Evolutionary conservation across 2,797 vertebrate species (phyloP), one percentile per base, ranked within the genome.

Genomic region (Loriculus beryllinus): DNA sequence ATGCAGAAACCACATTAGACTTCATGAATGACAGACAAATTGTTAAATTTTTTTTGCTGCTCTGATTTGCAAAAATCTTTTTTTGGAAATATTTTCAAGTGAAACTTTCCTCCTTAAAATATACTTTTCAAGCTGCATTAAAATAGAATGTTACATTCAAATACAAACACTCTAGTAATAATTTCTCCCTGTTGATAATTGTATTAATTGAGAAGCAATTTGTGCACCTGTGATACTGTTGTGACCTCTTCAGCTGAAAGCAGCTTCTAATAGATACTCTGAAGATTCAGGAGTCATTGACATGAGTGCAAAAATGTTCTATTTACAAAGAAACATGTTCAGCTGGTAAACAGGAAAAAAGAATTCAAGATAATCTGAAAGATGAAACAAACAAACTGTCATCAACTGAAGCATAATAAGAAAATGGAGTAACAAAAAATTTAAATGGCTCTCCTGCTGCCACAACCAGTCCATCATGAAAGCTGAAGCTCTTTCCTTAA

Each of bases 21-120:
- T 96, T 95, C 88, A 96, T 93, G 93, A 96, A 88, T 93, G 75
- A 95, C 86, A 94, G 93, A 95, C 78, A 97, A 94, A 95, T 95
- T 92, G 84, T 94, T 96, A 96, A 95, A 95, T 96, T 87, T 51
- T 72, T 96, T 96, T 92, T 92, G 49, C 68, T 93, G 56, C 92
- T 97, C 90, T 96, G 86, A 96, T 96, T 56, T 65, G 75, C 52
- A 93, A 79, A 92, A 82, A 86, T 94, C 43, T 82, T 93, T 96
- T 87, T 78, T 93, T 87, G 80, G 79, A 78, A 97, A 88, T 31
- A 68, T 82, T 95, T 95, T 85, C 86, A 94, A 81, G 72, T 95
- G 91, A 65, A 93, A 90, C 23, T 79, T 93, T 40, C 72, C 84
- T 97, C 71, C 79, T 94, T 87, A 96, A 96, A 98, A 97, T 76